phyloP scores from a whole-genome alignment of 2,888 invertebrate species.

The Liposcelis brunnea region DNA sequence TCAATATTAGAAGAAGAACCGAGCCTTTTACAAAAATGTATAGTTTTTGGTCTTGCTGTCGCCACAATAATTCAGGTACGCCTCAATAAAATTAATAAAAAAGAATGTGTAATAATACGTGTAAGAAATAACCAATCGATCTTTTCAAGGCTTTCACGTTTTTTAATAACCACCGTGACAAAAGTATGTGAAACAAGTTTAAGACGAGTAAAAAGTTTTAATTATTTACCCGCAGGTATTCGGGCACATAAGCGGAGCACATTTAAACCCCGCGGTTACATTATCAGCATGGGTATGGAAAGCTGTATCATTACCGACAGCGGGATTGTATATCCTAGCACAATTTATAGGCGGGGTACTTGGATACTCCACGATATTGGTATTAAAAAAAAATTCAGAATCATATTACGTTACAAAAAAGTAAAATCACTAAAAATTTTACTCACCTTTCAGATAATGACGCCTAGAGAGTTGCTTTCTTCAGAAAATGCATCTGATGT shows the following conservation, averaged over 20 bases:
- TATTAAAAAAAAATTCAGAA: too few relatives aligned
- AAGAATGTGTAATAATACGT: conserved; percentile 14
- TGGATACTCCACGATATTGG: conserved; percentile 26
- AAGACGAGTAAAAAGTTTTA: too few relatives aligned
- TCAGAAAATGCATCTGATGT: neutral
- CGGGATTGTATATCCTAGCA: conserved; percentile 22
- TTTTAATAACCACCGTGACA: too few relatives aligned
- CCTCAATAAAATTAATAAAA: too few relatives aligned
- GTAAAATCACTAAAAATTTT: neutral
- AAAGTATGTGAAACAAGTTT: too few relatives aligned
- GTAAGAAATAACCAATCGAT: neutral
- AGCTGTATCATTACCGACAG: conserved; percentile 23
- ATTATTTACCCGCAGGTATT: conserved; percentile 26
- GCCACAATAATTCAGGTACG: conserved; percentile 26
- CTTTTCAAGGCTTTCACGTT: neutral
- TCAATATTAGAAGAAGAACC: conserved; percentile 17
- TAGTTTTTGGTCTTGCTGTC: conserved; percentile 26
- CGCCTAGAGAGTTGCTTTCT: neutral
- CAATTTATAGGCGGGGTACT: conserved; percentile 24
- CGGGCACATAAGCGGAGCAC: conserved; percentile 27
- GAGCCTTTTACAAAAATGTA: conserved; percentile 22
- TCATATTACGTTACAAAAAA: too few relatives aligned
- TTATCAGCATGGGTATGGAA: conserved; percentile 25
- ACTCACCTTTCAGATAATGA: neutral
- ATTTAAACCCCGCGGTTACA: conserved; percentile 28